Percentiles rank a stretch among this genome's conserved stretches.
Evolutionary conservation across 2,797 vertebrate species (phyloP).

Genomic region (Sebastes oblongus): DNA sequence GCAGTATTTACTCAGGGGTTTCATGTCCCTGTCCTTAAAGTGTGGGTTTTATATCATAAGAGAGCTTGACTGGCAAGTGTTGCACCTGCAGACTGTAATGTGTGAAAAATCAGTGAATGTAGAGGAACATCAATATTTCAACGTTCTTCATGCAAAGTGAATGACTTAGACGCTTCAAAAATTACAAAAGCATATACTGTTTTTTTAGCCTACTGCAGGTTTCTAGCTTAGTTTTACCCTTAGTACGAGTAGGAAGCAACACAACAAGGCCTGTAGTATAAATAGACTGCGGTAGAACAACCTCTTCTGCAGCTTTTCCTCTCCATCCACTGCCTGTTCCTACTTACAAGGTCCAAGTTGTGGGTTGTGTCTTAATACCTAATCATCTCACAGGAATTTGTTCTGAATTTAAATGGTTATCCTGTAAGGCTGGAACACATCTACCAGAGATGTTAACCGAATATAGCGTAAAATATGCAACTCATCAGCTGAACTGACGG

Average conservation of each 20-base stretch:
- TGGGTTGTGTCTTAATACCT: constrained; percentile 3
- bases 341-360: not conserved
- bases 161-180: constrained; percentile 5
- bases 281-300: constrained; percentile 1
- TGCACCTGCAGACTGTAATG: constrained; percentile 9
- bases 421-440: constrained; percentile 5
- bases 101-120: constrained; percentile 39
- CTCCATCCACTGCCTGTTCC: not conserved
- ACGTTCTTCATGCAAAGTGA: constrained; percentile 43
- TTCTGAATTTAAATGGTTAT: constrained; percentile 19
- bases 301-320: not conserved
- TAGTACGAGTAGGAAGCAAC: not conserved
- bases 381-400: not conserved
- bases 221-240: not conserved
- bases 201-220: not conserved
- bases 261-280: not conserved
- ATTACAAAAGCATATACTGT: not conserved
- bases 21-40: not conserved
- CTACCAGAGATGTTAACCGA: constrained; percentile 29
- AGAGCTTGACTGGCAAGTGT: not conserved
- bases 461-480: constrained; percentile 40
- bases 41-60: not conserved
- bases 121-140: constrained; percentile 61
- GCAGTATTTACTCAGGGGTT: not conserved
- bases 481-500: constrained; percentile 49